These are phyloP conservation scores for Synanthedon myopaeformis DNA, from an alignment of 2,888 invertebrate genomes.

Conservation along the genomic window DNA sequence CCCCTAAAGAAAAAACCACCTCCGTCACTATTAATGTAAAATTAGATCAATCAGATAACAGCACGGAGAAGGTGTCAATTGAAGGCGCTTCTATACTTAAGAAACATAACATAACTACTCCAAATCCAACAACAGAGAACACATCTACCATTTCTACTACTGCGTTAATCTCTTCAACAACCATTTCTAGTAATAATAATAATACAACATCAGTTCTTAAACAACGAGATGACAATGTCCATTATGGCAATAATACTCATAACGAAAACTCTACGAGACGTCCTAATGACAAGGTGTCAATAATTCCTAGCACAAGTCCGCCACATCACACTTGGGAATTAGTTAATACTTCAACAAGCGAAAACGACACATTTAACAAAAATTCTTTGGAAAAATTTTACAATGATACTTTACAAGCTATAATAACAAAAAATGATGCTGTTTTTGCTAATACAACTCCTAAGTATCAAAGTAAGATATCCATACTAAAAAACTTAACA, in stretches of 20 bases:
- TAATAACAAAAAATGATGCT: slow-evolving; percentile 70
- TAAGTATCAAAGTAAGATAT: slow-evolving; percentile 50
- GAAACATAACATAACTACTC: slow-evolving; percentile 29
- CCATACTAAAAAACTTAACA: slow-evolving; percentile 72
- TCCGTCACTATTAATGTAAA: slow-evolving; percentile 53
- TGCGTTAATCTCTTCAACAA: slow-evolving; percentile 8
- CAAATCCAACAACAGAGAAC: slow-evolving; percentile 14
- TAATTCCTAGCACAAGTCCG: slow-evolving; percentile 48
- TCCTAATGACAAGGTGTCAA: slow-evolving; percentile 59
- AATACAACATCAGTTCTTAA: slow-evolving; percentile 12
- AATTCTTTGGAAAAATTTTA: slow-evolving; percentile 66
- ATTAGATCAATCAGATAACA: slow-evolving; percentile 40
- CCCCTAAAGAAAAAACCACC: slow-evolving; percentile 62
- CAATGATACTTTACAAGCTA: slow-evolving; percentile 74
- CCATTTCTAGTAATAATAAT: slow-evolving; percentile 11
- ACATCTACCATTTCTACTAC: slow-evolving; percentile 11
- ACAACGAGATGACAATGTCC: slow-evolving; percentile 10
- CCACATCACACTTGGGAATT: slow-evolving; percentile 71
- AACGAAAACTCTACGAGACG: slow-evolving; percentile 50
- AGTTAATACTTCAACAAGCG: slow-evolving; percentile 64
- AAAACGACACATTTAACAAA: slow-evolving; percentile 46
- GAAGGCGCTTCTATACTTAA: slow-evolving; percentile 62
- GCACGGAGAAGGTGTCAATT: slow-evolving; percentile 48
- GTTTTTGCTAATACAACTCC: slow-evolving; percentile 54
- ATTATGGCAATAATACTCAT: slow-evolving; percentile 14